Evolutionary conservation across 92 coral and sea anemone genomes (phyloP).

Genomic region (Epizoanthus illoricatus): DNA sequence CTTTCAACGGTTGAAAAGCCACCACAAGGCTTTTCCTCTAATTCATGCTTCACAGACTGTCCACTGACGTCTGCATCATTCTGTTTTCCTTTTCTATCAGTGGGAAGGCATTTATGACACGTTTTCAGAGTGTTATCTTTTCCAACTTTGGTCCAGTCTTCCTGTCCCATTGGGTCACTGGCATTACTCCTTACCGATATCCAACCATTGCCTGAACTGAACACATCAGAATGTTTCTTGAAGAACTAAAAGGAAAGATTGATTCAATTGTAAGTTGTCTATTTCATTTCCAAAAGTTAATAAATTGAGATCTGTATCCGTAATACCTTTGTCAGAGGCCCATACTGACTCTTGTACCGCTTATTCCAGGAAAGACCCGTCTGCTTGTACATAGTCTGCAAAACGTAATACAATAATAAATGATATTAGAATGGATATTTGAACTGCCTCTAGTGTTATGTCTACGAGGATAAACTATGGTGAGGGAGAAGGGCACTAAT

Average conservation of each 20-base stretch:
- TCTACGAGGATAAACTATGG: too few relatives aligned
- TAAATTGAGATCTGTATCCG: not conserved
- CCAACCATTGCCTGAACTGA: slow-evolving; percentile 51
- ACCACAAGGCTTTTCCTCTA: not conserved
- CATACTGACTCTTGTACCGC: slow-evolving; percentile 65
- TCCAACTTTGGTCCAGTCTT: not conserved
- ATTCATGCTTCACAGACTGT: not conserved
- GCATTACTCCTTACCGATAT: slow-evolving; percentile 7
- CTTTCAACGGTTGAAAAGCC: not conserved
- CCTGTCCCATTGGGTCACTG: not conserved
- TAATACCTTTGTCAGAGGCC: slow-evolving; percentile 76
- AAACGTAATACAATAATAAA: not conserved
- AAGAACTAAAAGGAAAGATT: slow-evolving; percentile 56
- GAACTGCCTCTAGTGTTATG: not conserved
- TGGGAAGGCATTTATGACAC: not conserved
- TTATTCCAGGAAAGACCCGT: slow-evolving; percentile 80
- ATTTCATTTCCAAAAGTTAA: not conserved
- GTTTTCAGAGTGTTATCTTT: not conserved
- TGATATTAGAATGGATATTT: not conserved
- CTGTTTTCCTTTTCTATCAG: not conserved
- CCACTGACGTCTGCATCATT: not conserved
- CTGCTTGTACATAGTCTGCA: slow-evolving; percentile 63
- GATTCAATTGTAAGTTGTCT: not conserved
- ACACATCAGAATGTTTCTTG: slow-evolving; percentile 68
- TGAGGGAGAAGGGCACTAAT: too few relatives aligned